phyloP scores from a whole-genome alignment of 2,113 vertebrate species.

The Brachionichthys hirsutus region DNA sequence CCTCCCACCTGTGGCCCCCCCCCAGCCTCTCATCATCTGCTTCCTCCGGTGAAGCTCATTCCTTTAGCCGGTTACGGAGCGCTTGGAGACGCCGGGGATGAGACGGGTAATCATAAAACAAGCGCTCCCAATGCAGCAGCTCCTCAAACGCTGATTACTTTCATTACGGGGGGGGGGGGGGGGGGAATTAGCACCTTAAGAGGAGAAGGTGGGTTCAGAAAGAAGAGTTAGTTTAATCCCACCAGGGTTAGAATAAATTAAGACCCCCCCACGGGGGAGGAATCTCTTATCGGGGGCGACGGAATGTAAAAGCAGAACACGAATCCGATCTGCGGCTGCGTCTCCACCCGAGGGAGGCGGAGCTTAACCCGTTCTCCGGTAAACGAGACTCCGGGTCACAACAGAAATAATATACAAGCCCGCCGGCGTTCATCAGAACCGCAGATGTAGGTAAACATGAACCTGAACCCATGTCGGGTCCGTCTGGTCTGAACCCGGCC shows the following conservation, averaged over 20 bases:
- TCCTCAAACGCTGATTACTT: slow-evolving; percentile 62
- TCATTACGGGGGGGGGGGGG: slow-evolving; percentile 64
- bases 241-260: slow-evolving; percentile 49
- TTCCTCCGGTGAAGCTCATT: slow-evolving; percentile 49
- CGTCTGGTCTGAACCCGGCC: slow-evolving; percentile 18
- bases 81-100: slow-evolving; percentile 47
- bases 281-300: slow-evolving; percentile 41
- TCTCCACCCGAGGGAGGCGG: no score
- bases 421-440: slow-evolving; percentile 41
- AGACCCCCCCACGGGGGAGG: slow-evolving; percentile 15
- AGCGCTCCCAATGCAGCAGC: slow-evolving; percentile 35
- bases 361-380: no score
- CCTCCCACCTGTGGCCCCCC: neutral
- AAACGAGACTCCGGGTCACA: slow-evolving; percentile 34
- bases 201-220: slow-evolving; percentile 47
- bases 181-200: slow-evolving; percentile 66
- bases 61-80: slow-evolving; percentile 48
- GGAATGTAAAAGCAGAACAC: slow-evolving; percentile 1
- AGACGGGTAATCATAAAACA: slow-evolving; percentile 60
- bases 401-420: slow-evolving; percentile 51
- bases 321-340: no score
- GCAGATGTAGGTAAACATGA: slow-evolving; percentile 48
- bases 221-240: slow-evolving; percentile 56
- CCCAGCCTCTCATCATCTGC: slow-evolving; percentile 49
- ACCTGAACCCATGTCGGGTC: slow-evolving; percentile 35